These are phyloP conservation scores for Vulpes ferrilata DNA, from an alignment of 2,113 vertebrate species.

Conservation along the genomic window DNA sequence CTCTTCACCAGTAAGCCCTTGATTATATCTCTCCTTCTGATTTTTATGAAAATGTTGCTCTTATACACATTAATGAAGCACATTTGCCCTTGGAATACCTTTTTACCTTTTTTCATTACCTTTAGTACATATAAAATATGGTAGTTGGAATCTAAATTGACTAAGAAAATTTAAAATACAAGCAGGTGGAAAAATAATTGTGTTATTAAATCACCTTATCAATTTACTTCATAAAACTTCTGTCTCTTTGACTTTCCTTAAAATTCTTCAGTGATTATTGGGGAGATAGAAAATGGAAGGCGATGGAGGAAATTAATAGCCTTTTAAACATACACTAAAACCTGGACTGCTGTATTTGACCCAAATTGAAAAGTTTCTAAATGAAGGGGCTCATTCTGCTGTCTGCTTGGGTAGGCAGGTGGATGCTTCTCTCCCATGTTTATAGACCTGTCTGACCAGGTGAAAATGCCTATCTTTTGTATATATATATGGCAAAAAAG, in stretches of 20 bases:
- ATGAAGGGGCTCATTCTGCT: background rate
- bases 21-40: background rate
- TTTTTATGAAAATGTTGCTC: background rate
- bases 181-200: background rate
- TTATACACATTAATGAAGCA: conserved; percentile 16
- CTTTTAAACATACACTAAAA: background rate
- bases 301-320: background rate
- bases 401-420: background rate
- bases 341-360: background rate
- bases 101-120: background rate
- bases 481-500: background rate
- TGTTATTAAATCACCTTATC: background rate
- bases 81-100: background rate
- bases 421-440: background rate
- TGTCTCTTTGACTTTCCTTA: background rate
- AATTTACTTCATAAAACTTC: background rate
- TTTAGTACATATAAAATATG: background rate
- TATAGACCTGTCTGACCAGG: background rate
- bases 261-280: background rate
- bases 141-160: background rate
- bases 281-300: background rate
- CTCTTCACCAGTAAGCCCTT: background rate
- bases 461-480: background rate
- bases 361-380: background rate
- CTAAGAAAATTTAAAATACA: conserved; percentile 6